Evolutionary conservation across 2,113 vertebrate species (phyloP), one percentile per base, ranked within the genome.

Genomic region (Anhinga anhinga): DNA sequence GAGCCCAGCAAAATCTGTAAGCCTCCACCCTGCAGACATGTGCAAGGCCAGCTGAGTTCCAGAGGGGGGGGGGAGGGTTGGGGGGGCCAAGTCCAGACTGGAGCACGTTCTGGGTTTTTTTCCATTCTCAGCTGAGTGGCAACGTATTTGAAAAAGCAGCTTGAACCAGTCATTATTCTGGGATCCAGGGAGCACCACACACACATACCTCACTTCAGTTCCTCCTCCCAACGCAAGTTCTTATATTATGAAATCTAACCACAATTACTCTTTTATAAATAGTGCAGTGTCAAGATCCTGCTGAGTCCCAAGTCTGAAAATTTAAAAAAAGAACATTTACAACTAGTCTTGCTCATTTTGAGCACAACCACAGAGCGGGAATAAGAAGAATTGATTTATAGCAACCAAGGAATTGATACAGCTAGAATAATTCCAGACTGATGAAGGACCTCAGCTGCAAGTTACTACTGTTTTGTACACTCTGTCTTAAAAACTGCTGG

Each of bases 261-360:
- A 95, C 89, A 97, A 89, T 94, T 94, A 82, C 73, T 84, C 44
- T 87, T 92, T 93, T 69, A 93, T 91, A 93, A 97, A 96, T 94
- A 97, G 73, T 61, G 45, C 65, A 82, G 70, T 89, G 91, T 93
- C 81, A 91, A 95, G 84, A 93, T 69, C 58, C 70, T 63, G 50
- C 81, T 76, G 77, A 77, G 85, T 72, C 44, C 77, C 78, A 49
- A 87, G 81, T 34, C 69, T 85, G 79, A 92, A 77, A 66, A 32
- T 55, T 81, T 47, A 13, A 27, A 88, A 94, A 72, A 92, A 82
- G 44, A 92, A 86, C 50, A 78, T 66, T 94, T 91, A 81, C 63
- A 94, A 84, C 55, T 71, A 86, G 22, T 66, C 59, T 92, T 86
- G 47, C 77, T 92, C 65, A 50, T 91, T 84, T 78, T 81, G 61